phyloP scores from a whole-genome alignment of 1,140 invertebrate species.

The Aricia agestis region DNA sequence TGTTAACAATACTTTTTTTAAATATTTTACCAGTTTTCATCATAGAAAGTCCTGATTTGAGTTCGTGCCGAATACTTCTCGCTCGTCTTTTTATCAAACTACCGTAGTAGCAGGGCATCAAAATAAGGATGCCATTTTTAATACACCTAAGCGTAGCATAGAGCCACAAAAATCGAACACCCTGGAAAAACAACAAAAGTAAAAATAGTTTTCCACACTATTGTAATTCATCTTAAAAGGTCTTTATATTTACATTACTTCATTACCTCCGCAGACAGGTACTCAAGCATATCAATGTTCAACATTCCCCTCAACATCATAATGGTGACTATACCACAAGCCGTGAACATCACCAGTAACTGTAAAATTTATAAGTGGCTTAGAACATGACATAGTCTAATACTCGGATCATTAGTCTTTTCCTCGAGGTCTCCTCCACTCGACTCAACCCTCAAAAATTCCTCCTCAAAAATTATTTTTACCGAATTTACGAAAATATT shows the following conservation, averaged over 20 bases:
- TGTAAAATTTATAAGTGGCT: background rate
- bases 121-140: slow-evolving; percentile 5
- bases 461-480: no score
- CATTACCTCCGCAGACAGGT: background rate
- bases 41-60: slow-evolving; percentile 1
- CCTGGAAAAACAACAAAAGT: background rate
- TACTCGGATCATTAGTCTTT: no score
- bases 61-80: background rate
- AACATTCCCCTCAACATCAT: background rate
- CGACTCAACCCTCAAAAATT: no score
- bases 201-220: background rate
- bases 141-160: background rate
- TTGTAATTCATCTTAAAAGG: background rate
- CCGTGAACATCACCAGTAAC: background rate
- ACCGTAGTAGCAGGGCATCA: slow-evolving; percentile 7
- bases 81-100: slow-evolving; percentile 11
- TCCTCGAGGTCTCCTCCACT: background rate
- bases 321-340: background rate
- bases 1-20: background rate
- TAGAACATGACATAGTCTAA: no score
- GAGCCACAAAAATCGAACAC: background rate
- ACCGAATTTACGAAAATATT: no score
- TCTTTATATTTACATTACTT: background rate
- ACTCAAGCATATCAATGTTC: background rate
- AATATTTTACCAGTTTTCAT: background rate